Evolutionary conservation across 2,113 vertebrate species (phyloP).

Genomic region (Petroica traversi): DNA sequence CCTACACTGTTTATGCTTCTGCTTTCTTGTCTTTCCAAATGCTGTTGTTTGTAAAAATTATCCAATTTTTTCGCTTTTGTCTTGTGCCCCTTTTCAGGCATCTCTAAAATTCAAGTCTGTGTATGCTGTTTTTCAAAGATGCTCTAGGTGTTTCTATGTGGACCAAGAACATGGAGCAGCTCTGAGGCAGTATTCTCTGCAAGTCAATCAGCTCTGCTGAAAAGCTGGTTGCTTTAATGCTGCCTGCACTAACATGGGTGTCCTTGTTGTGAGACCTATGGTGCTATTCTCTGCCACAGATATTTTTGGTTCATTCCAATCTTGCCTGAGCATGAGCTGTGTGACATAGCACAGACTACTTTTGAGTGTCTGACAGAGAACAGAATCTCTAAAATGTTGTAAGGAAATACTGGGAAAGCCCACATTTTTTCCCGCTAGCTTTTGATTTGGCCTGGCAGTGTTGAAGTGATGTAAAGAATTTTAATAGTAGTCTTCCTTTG

Average conservation of each 20-base stretch:
- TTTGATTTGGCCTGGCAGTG: neutral
- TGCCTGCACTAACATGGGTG: neutral
- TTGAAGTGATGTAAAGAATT: neutral
- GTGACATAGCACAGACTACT: neutral
- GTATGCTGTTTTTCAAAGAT: neutral
- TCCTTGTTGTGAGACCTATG: neutral
- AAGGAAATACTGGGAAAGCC: neutral
- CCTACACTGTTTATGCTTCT: neutral
- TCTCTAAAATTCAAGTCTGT: neutral
- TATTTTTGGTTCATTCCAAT: neutral
- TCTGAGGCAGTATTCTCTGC: neutral
- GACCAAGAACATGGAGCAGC: neutral
- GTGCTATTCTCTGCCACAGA: neutral
- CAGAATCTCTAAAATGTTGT: neutral
- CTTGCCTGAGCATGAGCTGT: neutral
- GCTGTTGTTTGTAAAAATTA: neutral
- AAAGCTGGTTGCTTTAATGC: neutral
- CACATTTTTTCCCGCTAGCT: neutral
- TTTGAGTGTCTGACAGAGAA: neutral
- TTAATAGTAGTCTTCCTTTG: neutral
- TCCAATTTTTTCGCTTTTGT: neutral
- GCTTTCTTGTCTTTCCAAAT: neutral
- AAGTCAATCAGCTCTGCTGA: neutral
- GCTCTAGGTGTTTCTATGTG: neutral
- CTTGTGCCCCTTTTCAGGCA: neutral